phyloP scores from a whole-genome alignment of 2,113 vertebrate species.

The Addax nasomaculatus region DNA sequence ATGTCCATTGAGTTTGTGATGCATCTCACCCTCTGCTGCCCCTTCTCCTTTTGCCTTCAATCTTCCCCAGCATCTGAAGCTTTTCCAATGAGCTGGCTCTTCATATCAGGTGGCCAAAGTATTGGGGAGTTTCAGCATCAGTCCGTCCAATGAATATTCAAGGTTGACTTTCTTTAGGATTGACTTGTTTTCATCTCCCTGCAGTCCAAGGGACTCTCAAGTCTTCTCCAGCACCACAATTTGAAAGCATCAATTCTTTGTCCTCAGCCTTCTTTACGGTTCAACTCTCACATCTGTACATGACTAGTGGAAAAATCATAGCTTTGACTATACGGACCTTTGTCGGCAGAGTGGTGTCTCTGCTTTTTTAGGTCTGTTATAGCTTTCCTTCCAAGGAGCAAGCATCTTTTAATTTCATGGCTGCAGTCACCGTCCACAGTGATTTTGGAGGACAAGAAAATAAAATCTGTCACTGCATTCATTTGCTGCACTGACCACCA shows the following conservation, averaged over 20 bases:
- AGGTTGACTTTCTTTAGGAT: background rate
- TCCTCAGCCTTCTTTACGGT: background rate
- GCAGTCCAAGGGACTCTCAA: background rate
- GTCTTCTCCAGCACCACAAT: background rate
- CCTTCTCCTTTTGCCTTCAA: background rate
- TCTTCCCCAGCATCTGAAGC: background rate
- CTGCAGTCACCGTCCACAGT: background rate
- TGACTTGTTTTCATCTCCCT: background rate
- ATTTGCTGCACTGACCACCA: background rate
- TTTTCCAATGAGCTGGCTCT: background rate
- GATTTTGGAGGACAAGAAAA: background rate
- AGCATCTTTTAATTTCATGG: background rate
- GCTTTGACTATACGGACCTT: background rate
- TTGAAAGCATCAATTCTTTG: background rate
- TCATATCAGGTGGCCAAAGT: background rate
- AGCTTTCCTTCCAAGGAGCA: background rate
- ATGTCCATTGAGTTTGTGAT: background rate
- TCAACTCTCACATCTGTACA: background rate
- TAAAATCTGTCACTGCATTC: background rate
- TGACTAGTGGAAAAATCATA: background rate
- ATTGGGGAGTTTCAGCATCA: background rate
- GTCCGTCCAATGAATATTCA: background rate
- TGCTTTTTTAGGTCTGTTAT: background rate
- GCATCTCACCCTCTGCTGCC: background rate
- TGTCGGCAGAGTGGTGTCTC: background rate